Conservation (phyloP, 2,113 vertebrate species). For the Proterorhinus semilunaris region DNA sequence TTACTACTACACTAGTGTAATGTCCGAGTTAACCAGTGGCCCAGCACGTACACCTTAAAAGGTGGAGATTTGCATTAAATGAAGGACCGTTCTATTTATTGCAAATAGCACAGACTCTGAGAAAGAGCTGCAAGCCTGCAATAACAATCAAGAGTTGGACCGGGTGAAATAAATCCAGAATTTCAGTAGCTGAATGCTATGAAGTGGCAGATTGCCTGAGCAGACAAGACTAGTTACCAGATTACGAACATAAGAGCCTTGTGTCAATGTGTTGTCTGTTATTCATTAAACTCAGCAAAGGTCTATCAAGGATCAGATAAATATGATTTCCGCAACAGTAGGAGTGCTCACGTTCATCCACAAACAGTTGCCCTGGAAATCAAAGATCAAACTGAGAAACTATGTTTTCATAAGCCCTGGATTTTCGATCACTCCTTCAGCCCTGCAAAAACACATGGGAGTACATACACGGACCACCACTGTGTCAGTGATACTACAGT, state of each 20-base stretch:
- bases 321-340: slow-evolving; percentile 25
- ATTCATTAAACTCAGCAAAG: slow-evolving; percentile 36
- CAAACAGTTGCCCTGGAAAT: slow-evolving; percentile 19
- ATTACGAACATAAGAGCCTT: slow-evolving; percentile 29
- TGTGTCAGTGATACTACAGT: slow-evolving; percentile 34
- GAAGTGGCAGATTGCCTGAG: slow-evolving; percentile 30
- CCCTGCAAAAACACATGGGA: slow-evolving; percentile 2
- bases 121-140: slow-evolving; percentile 10
- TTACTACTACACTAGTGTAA: slow-evolving; percentile 2
- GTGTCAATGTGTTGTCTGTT: slow-evolving; percentile 20
- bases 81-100: background rate
- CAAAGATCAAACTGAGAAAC: slow-evolving; percentile 44
- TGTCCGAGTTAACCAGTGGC: slow-evolving; percentile 12
- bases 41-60: background rate
- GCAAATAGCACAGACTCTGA: slow-evolving; percentile 5
- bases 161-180: slow-evolving; percentile 33
- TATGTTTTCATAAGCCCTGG: slow-evolving; percentile 22
- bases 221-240: slow-evolving; percentile 26
- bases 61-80: too few species aligned
- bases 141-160: slow-evolving; percentile 22
- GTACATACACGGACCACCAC: slow-evolving; percentile 11
- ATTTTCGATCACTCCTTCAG: slow-evolving; percentile 18
- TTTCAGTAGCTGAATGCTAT: slow-evolving; percentile 17
- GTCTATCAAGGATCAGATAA: slow-evolving; percentile 21
- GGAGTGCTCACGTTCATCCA: slow-evolving; percentile 21